These are phyloP conservation scores for Maniola hyperantus DNA, from an alignment of 2,888 invertebrate species.

Conservation along the genomic window DNA sequence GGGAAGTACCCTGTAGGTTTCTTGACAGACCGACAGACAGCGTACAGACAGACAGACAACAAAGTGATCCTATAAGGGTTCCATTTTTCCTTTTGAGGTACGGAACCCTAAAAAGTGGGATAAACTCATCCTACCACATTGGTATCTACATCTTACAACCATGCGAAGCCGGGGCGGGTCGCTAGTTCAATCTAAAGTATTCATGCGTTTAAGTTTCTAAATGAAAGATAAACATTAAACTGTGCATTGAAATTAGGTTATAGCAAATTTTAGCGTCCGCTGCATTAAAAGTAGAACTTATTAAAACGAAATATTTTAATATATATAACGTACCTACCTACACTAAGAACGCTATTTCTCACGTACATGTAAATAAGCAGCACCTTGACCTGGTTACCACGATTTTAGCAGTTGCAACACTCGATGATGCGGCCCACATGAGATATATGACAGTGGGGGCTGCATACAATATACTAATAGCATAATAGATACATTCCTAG, in stretches of 20 bases:
- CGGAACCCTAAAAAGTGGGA: too few relatives aligned
- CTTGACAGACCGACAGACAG: too few relatives aligned
- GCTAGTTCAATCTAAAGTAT: constrained; percentile 2
- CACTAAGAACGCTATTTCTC: constrained; percentile 68
- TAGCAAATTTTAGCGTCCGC: constrained; percentile 11
- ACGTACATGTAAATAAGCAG: constrained; percentile 77
- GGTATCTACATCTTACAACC: too few relatives aligned
- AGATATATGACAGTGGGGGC: constrained; percentile 42
- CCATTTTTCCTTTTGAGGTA: too few relatives aligned
- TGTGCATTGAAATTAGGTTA: constrained; percentile 23
- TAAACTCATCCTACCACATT: too few relatives aligned
- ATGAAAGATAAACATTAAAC: constrained; percentile 14
- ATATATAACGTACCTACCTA: constrained; percentile 32
- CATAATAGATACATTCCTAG: too few relatives aligned
- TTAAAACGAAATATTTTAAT: constrained; percentile 35
- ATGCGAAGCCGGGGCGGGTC: too few relatives aligned
- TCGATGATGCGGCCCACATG: constrained; percentile 61
- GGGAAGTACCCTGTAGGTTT: too few relatives aligned
- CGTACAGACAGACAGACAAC: too few relatives aligned
- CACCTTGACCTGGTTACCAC: constrained; percentile 81
- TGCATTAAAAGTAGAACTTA: constrained; percentile 18
- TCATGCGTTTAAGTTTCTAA: constrained; percentile 3
- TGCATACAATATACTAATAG: constrained; percentile 8
- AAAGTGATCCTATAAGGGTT: too few relatives aligned
- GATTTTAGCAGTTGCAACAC: constrained; percentile 80